phyloP scores from a whole-genome alignment of 1,140 invertebrate genomes.

The Thaumetopoea pityocampa region DNA sequence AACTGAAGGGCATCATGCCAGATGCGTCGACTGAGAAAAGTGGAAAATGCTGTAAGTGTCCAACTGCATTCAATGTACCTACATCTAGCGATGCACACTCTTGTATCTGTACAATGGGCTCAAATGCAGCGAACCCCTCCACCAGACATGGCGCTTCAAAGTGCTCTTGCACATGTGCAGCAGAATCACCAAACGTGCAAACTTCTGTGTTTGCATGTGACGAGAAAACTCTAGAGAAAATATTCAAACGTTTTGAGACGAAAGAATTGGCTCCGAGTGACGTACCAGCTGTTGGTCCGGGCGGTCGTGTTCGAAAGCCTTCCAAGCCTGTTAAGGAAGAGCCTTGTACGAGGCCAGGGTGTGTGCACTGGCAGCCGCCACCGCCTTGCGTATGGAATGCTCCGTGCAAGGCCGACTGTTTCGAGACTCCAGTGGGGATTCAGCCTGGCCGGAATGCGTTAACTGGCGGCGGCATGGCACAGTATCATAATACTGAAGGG shows the following conservation, averaged over 20 bases:
- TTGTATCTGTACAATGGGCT: not conserved
- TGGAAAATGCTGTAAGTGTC: slow-evolving; percentile 59
- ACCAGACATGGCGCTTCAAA: not conserved
- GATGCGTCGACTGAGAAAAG: slow-evolving; percentile 29
- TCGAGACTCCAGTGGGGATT: slow-evolving; percentile 40
- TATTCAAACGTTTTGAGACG: slow-evolving; percentile 39
- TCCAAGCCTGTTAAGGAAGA: slow-evolving; percentile 32
- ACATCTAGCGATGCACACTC: slow-evolving; percentile 6
- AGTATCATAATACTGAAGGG: not conserved
- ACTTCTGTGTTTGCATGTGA: slow-evolving; percentile 34
- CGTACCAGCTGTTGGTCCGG: slow-evolving; percentile 16
- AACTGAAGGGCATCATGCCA: slow-evolving; percentile 52
- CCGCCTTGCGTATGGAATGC: slow-evolving; percentile 50
- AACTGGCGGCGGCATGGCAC: slow-evolving; percentile 23
- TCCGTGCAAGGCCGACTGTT: slow-evolving; percentile 57
- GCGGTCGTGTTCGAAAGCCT: slow-evolving; percentile 24
- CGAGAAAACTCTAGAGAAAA: slow-evolving; percentile 31
- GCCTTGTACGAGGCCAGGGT: slow-evolving; percentile 44
- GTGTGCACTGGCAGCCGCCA: slow-evolving; percentile 52
- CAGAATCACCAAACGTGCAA: slow-evolving; percentile 3
- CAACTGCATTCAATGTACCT: slow-evolving; percentile 6
- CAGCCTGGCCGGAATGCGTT: slow-evolving; percentile 37
- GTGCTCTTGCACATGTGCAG: slow-evolving; percentile 13
- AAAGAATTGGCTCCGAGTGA: slow-evolving; percentile 31
- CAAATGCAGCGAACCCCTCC: not conserved